Evolutionary conservation across 2,888 invertebrate genomes (phyloP), one percentile per base, ranked within the genome.

Genomic region (Drosophila austrosaltans): DNA sequence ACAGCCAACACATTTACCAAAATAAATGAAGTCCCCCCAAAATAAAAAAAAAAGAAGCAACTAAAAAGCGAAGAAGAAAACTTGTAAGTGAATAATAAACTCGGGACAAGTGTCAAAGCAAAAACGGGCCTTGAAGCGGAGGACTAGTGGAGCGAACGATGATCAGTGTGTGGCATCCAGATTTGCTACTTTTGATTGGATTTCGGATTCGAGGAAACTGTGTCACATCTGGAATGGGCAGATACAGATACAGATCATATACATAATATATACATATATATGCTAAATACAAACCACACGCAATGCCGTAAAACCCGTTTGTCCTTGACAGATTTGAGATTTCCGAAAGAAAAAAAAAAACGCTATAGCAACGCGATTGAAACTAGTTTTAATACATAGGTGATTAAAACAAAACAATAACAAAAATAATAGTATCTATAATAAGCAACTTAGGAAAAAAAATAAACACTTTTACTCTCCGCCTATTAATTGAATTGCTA

Each of bases 381-480:
- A 70, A 82, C 87, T 87, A 84, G 87, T 81, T 87, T 82, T 79
- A 36, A 42, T 20, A 10, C 8, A 8, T 36, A 32, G 8, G 16
- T 8, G 57, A 36, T 39, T 30, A 54, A 61, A 72, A 66, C 68
- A 63, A 69, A 67, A 73, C 12, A 25, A 60, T 53, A 62, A 63
- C 56, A 63, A 58, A 48, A 48, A 72, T 75, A 82, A 22, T 48
- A 48, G 22, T 3, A 16, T 16, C 16, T 48, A 16, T 25, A 48
- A 48, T 22, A 22, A 48, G 48, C 48, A 25, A 10, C 48, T 8
- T 36, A 36, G 32, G 32, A 32, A 25, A 42, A 59, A 58, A 62
- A 59, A 60, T 42, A 71, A 42, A 72, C 73, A 82, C 82, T 87
- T 83, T 82, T 87, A 82, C 82, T 82, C 87, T 83, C 81, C 81